These are phyloP conservation scores for Saccostrea cuccullata DNA, from an alignment of 1,140 invertebrate species.

Conservation along the genomic window DNA sequence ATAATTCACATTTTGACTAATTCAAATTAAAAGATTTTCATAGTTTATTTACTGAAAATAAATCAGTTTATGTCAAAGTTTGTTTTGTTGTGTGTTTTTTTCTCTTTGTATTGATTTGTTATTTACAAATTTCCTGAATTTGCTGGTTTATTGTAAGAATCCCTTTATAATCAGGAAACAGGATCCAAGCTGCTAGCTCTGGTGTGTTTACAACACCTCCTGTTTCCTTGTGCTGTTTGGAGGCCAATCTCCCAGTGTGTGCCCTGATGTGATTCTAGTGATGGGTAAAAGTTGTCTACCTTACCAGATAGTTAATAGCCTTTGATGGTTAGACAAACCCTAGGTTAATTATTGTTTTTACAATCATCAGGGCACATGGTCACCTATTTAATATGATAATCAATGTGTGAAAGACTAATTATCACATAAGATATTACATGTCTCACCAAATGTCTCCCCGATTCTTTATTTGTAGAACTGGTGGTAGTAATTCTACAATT, in stretches of 20 bases:
- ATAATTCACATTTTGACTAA: too few species aligned
- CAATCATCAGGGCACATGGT: conserved; percentile 8
- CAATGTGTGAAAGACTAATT: background rate
- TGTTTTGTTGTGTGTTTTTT: too few species aligned
- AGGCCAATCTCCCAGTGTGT: background rate
- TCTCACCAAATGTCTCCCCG: background rate
- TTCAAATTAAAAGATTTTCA: too few species aligned
- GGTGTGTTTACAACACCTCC: background rate
- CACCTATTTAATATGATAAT: background rate
- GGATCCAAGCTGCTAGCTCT: background rate
- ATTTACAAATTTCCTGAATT: too few species aligned
- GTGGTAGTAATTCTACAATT: too few species aligned
- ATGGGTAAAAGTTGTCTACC: conserved; percentile 1
- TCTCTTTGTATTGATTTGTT: too few species aligned
- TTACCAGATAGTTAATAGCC: background rate
- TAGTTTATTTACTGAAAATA: too few species aligned
- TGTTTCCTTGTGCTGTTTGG: background rate
- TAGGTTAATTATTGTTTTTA: background rate
- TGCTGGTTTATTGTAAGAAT: too few species aligned
- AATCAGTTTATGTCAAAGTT: too few species aligned
- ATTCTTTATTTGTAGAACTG: background rate
- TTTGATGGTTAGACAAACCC: conserved; percentile 8
- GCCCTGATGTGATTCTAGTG: conserved; percentile 2
- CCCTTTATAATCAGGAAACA: too few species aligned
- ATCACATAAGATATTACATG: background rate